These are phyloP conservation scores for Pseudolycoriella hygida DNA, from an alignment of 2,888 invertebrate species.

Conservation along the genomic window DNA sequence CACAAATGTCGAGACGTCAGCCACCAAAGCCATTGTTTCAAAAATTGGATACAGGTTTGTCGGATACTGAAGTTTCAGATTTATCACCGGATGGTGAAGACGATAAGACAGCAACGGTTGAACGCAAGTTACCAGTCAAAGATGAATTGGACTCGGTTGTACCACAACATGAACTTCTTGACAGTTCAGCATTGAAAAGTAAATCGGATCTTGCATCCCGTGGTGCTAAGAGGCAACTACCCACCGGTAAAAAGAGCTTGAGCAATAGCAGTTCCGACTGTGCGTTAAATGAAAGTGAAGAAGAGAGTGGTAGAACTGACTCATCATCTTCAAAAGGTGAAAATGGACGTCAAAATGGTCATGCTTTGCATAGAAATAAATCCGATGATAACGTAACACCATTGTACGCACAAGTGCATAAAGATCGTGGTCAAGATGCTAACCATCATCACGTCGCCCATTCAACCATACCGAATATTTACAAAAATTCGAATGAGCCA, in stretches of 20 bases:
- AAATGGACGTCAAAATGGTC: conserved; percentile 20
- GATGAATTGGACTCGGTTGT: conserved; percentile 75
- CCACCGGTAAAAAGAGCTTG: conserved; percentile 35
- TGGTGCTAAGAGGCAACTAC: conserved; percentile 55
- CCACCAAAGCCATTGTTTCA: conserved; percentile 50
- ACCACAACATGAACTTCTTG: conserved; percentile 71
- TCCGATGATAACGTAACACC: conserved; percentile 20
- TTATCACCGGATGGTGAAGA: conserved; percentile 53
- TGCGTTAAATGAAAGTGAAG: conserved; percentile 51
- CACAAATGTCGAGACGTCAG: conserved; percentile 54
- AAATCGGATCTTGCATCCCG: conserved; percentile 76
- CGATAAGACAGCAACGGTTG: conserved; percentile 56
- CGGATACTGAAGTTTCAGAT: conserved; percentile 75
- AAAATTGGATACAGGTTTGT: conserved; percentile 55
- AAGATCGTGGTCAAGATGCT: conserved; percentile 24
- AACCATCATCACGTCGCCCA: conserved; percentile 11
- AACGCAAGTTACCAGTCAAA: conserved; percentile 45
- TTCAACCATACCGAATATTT: conserved; percentile 23
- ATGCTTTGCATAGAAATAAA: conserved; percentile 16
- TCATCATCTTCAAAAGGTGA: conserved; percentile 33
- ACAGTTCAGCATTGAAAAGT: conserved; percentile 67
- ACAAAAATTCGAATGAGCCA: conserved; percentile 28
- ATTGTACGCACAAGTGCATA: conserved; percentile 35
- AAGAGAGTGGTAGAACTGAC: conserved; percentile 27
- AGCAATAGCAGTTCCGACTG: conserved; percentile 53